phyloP scores from a whole-genome alignment of 2,888 invertebrate genomes.

The Xanthia togata region DNA sequence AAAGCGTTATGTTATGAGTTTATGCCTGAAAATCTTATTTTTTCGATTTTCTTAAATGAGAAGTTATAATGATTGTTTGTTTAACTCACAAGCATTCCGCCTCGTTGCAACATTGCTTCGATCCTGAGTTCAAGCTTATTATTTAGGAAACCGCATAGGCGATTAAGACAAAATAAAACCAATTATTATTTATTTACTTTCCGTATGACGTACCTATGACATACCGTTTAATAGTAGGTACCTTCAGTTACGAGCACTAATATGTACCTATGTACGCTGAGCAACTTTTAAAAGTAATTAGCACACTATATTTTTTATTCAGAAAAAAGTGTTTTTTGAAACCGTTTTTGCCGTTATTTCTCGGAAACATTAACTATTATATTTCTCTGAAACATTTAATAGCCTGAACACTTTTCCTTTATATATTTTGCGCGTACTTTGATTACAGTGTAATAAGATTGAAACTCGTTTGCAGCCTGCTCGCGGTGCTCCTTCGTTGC shows the following conservation, averaged over 20 bases:
- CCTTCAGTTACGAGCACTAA: not conserved
- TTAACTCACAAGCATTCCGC: not conserved
- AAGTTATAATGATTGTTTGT: not conserved
- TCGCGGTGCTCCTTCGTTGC: slow-evolving; percentile 14
- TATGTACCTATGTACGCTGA: not conserved
- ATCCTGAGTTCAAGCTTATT: not conserved
- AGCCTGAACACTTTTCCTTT: slow-evolving; percentile 6
- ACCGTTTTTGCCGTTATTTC: not conserved
- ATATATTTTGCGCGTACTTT: slow-evolving; percentile 27
- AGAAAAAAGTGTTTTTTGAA: not conserved
- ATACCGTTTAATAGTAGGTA: not conserved
- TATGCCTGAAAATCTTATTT: not conserved
- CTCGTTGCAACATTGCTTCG: not conserved
- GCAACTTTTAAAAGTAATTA: not conserved
- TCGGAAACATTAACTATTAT: not conserved
- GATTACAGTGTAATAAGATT: slow-evolving; percentile 43
- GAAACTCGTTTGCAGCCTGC: slow-evolving; percentile 38
- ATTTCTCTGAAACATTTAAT: not conserved
- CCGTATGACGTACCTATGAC: not conserved
- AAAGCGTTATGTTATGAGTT: not conserved
- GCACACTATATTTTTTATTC: not conserved
- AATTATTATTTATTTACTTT: not conserved
- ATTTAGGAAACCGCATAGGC: not conserved
- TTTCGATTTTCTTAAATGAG: too few relatives aligned
- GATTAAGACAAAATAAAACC: not conserved